Base-by-base conservation (phyloP, 2,888 invertebrate genomes). In the Agrypnus murinus region DNA sequence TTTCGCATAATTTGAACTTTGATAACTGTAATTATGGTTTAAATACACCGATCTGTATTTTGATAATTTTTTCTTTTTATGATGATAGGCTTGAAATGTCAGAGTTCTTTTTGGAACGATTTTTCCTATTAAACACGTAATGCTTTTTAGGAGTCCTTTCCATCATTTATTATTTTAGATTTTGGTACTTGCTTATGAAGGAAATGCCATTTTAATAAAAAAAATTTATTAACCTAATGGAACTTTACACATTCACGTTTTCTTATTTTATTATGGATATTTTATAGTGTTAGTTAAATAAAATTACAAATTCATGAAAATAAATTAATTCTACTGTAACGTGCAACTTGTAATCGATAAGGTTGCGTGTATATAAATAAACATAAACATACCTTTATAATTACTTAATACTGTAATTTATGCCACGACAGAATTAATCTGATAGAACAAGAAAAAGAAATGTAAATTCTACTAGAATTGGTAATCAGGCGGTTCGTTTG, bases 351-450 rank as follows among this genome's bases (percentile, higher is more conserved):
- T 59, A 65, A 74, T 75, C 74, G 71, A 77, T 74, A 75, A 71
- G 46, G 60, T 77, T 77, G 77, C 77, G 77, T 77, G 77, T 69
- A 77, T 72, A 75, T 77, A 77, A 77, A 77, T 77, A 77, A 77
- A 77, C 76, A 75, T 73, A 74, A 77, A 74, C 73, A 74, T 70
- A 74, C 70, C 72, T 72, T 73, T 77, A 75, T 77, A 77, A 77
- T 77, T 77, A 77, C 77, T 77, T 77, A 77, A 77, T 77, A 74
- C 75, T 69, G 68, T 75, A 75, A 77, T 77, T 77, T 77, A 76
- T 77, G 75, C 71, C 69, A 71, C 69, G 64, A 68, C 66, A 71
- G 43, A 66, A 71, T 55, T 71, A 71, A 71, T 66, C 71, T 71
- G 66, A 66, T 66, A 71, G 64, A 58, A 65, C 60, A 72, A 72